Evolutionary conservation across 2,113 vertebrate species (phyloP).

Genomic region (Vanacampus margaritifer): DNA sequence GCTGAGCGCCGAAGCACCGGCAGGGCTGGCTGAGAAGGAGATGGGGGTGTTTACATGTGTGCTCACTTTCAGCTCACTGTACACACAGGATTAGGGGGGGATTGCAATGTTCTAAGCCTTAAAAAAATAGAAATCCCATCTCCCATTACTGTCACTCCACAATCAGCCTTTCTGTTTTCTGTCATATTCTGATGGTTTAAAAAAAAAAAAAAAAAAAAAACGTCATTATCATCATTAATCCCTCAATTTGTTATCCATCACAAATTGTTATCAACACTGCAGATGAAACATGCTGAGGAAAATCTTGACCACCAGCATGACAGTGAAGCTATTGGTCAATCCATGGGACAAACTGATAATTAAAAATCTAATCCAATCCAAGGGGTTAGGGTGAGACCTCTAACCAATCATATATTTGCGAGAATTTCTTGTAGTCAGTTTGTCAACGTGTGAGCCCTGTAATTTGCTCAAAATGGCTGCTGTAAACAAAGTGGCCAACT

Average conservation of each 20-base stretch:
- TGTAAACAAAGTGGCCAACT: too few relatives aligned
- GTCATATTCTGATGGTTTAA: not conserved
- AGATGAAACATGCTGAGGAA: not conserved
- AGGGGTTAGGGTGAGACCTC: too few relatives aligned
- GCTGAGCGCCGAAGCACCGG: constrained; percentile 59
- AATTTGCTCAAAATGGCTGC: too few relatives aligned
- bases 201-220: not conserved
- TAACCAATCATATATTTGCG: too few relatives aligned
- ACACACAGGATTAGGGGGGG: constrained; percentile 47
- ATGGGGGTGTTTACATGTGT: constrained; percentile 56
- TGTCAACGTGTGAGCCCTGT: too few relatives aligned
- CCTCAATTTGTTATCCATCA: not conserved
- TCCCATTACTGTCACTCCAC: not conserved
- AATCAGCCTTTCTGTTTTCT: not conserved
- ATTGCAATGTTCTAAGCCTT: constrained; percentile 25
- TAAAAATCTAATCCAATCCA: too few relatives aligned
- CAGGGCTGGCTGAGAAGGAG: constrained; percentile 47
- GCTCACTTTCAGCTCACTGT: constrained; percentile 46
- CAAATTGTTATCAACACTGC: not conserved
- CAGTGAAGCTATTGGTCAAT: not conserved
- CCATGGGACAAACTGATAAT: too few relatives aligned
- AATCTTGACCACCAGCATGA: not conserved
- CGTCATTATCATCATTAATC: not conserved
- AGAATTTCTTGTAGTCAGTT: too few relatives aligned
- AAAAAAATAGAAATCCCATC: not conserved